Base-by-base conservation (phyloP, 2,797 vertebrate species). In the Tolypeutes matacus region DNA sequence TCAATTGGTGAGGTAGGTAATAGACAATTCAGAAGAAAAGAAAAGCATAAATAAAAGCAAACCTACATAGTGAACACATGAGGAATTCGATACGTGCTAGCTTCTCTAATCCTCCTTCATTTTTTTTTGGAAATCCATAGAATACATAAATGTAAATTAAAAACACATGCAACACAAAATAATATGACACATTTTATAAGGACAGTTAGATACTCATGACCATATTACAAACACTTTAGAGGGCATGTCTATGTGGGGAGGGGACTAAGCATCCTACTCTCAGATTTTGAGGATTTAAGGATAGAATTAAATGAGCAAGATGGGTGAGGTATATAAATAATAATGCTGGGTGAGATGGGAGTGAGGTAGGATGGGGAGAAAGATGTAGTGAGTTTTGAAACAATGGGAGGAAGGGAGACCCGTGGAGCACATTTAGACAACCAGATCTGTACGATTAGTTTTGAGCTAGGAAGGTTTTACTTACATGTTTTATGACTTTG, bases 231-330 rank as follows among this genome's bases (percentile, higher is more conserved):
- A 62, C 60, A 82, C 18, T 13, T n/a, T 9, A 29, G 17, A 62
- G 15, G 27, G 39, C 2, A 6, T 15, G 18, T 49, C 64, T 67
- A 2, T 69, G 27, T 58, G 46, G 49, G 49, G 42, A 62, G 14
- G 27, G 39, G 23, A 49, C 20, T 49, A 6, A n/a, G 5, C 4
- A 77, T 42, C 34, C 39, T 8, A 67, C 2, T 14, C 72, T 92
- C 39, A 86, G 69, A 65, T 78, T 93, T 49, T 85, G 81, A 96
- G 64, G 76, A 25, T 46, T 23, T 87, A 65, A 75, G 62, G 89
- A 60, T 36, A 70, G 60, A 96, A 82, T 29, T 85, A 92, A 94
- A 80, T 15, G 67, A 69, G 75, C 20, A 36, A 39, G 64, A 72
- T 77, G 29, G 81, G 53, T 46, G 58, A 89, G 42, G 20, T 77